Percentiles rank a stretch among this genome's conserved stretches.
phyloP scores from a whole-genome alignment of 1,140 invertebrate species.

The Bombus ignitus region DNA sequence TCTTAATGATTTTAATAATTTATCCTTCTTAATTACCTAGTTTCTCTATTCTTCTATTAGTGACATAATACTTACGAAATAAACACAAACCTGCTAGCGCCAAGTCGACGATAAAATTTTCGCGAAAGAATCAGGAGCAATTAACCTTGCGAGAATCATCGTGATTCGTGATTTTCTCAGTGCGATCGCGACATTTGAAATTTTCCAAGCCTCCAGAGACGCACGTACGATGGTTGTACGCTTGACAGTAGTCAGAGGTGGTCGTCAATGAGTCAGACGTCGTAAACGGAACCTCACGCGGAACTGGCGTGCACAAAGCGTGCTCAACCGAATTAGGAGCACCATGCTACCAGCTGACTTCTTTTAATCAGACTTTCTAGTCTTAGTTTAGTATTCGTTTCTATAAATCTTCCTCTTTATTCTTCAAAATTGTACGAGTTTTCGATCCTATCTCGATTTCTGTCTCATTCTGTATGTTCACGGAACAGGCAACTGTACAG shows the following conservation, averaged over 20 bases:
- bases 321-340: constrained; percentile 19
- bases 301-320: constrained; percentile 9
- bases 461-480: too few relatives aligned
- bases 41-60: too few relatives aligned
- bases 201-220: background rate
- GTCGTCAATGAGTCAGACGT: background rate
- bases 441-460: too few relatives aligned
- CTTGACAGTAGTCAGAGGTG: background rate
- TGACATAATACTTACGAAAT: too few relatives aligned
- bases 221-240: background rate
- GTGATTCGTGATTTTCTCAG: background rate
- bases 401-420: background rate
- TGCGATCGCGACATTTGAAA: background rate
- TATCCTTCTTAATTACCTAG: too few relatives aligned
- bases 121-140: background rate
- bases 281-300: constrained; percentile 20
- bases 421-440: background rate
- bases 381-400: too few relatives aligned
- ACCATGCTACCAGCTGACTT: background rate
- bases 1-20: too few relatives aligned
- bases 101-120: too few relatives aligned
- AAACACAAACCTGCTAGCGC: too few relatives aligned
- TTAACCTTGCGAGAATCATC: background rate
- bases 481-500: too few relatives aligned
- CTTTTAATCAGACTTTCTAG: background rate